phyloP scores from a whole-genome alignment of 2,113 vertebrate species.

The Piaya cayana region DNA sequence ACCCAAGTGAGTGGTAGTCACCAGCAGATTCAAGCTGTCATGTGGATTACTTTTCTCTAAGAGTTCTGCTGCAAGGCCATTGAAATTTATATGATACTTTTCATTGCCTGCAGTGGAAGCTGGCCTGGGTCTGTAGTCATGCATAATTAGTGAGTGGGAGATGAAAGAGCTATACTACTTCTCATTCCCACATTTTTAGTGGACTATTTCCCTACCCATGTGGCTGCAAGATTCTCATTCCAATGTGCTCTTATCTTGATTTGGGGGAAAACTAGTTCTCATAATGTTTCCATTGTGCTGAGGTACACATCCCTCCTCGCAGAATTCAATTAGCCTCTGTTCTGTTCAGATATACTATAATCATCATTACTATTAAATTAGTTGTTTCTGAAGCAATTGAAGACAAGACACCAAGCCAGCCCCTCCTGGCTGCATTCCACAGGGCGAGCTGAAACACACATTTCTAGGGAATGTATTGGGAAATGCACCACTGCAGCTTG shows the following conservation, averaged over 20 bases:
- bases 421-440: background rate
- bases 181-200: background rate
- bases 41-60: background rate
- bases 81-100: background rate
- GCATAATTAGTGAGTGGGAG: slow-evolving; percentile 9
- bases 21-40: background rate
- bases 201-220: slow-evolving; percentile 18
- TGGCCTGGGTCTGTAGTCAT: background rate
- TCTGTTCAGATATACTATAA: slow-evolving; percentile 10
- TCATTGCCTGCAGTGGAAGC: slow-evolving; percentile 27
- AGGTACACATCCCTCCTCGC: background rate
- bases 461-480: background rate
- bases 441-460: background rate
- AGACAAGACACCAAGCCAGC: slow-evolving; percentile 2
- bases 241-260: slow-evolving; percentile 18
- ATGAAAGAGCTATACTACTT: background rate
- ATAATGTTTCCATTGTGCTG: slow-evolving; percentile 35
- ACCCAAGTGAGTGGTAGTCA: background rate
- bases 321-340: slow-evolving; percentile 36
- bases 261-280: background rate
- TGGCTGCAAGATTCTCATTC: slow-evolving; percentile 53
- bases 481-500: background rate
- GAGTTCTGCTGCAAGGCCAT: background rate
- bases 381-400: slow-evolving; percentile 39
- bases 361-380: slow-evolving; percentile 22